Evolutionary conservation across 2,113 vertebrate genomes (phyloP), one percentile per base, ranked within the genome.

Genomic region (Nipponia nippon): DNA sequence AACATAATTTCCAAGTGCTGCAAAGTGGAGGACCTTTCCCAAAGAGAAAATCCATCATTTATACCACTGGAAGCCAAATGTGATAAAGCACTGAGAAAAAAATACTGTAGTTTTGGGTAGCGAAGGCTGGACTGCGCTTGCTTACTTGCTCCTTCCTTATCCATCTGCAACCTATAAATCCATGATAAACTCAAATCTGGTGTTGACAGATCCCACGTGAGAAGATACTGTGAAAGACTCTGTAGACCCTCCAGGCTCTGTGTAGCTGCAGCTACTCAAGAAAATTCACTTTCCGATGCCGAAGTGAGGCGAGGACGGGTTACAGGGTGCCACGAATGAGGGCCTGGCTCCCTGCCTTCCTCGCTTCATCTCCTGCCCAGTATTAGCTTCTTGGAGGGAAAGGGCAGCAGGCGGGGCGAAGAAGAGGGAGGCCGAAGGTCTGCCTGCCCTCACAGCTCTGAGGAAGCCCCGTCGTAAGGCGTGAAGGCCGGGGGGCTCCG

Each of bases 111-210:
- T 19, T 56, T 65, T 21, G 30, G 34, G 3, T 14, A 13, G 18
- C 2, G 18, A 72, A n/a, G 42, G 49, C 52, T 56, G 83, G 71
- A 12, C 61, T 32, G 53, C 17, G 34, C n/a, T 42, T 26, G n/a
- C 30, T 44, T 49, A 19, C 9, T 36, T 42, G 19, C 8, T 27
- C 13, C 2, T 25, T 22, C 44, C 18, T 6, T 4, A 69, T 6
- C 36, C 27, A 40, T 13, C 44, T 34, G 49, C 59, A 52, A n/a
- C 25, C 38, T 32, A 9, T 10, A 23, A 21, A 50, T 9, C 42
- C 56, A 8, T 1, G 14, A 11, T 3, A 52, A n/a, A 16, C 9
- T 8, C 38, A 38, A 38, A 9, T 4, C 0, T 2, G 16, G 26
- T 25, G 19, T 7, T 11, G 4, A 20, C 14, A 14, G 30, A 58